phyloP scores from a whole-genome alignment of 2,888 invertebrate species.

The Macropis europaea region DNA sequence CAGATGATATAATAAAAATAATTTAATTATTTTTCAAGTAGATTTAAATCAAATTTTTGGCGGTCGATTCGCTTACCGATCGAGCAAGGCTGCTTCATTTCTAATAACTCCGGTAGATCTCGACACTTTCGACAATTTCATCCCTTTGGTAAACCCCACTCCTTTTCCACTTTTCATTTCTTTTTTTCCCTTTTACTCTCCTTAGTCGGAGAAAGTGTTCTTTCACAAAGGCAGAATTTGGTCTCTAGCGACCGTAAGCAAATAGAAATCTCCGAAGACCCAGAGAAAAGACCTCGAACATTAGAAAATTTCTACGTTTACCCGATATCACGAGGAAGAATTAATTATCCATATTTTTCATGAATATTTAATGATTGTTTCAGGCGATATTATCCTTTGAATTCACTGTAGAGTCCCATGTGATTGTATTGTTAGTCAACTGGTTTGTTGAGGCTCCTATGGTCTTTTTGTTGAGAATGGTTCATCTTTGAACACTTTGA shows the following conservation, averaged over 20 bases:
- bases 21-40: background rate
- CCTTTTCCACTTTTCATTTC: background rate
- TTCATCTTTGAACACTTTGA: constrained; percentile 77
- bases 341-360: background rate
- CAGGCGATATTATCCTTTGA: constrained; percentile 83
- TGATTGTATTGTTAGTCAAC: constrained; percentile 80
- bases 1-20: no score
- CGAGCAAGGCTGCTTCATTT: background rate
- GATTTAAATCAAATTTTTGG: background rate
- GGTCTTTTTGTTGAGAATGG: constrained; percentile 81
- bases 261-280: no score
- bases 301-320: no score
- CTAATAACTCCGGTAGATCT: constrained; percentile 15
- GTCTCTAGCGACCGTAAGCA: background rate
- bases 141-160: background rate
- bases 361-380: constrained; percentile 40
- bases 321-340: background rate
- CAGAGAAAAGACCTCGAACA: no score
- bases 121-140: constrained; percentile 15
- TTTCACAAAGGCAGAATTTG: background rate
- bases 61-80: constrained; percentile 21
- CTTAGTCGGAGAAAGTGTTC: constrained; percentile 12
- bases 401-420: constrained; percentile 79
- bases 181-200: constrained; percentile 21
- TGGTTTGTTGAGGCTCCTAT: constrained; percentile 84